Percentiles rank a stretch among this genome's conserved stretches.
These are phyloP conservation scores for Phalanger gymnotis DNA, from an alignment of 2,797 vertebrate genomes.

Conservation along the genomic window DNA sequence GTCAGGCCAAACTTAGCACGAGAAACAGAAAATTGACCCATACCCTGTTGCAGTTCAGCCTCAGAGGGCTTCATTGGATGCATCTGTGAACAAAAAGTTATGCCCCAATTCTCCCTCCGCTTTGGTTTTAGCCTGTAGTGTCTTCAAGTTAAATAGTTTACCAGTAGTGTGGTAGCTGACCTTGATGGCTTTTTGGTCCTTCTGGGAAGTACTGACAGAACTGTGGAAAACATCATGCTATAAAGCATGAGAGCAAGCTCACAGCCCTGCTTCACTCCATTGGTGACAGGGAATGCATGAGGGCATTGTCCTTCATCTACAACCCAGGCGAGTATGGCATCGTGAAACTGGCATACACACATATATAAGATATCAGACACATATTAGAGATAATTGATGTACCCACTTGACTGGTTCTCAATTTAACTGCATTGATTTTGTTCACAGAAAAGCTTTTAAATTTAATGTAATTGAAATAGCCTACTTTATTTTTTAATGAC, in stretches of 20 bases:
- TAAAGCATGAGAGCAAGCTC: not conserved
- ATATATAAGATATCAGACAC: not conserved
- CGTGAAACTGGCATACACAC: not conserved
- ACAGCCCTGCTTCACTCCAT: not conserved
- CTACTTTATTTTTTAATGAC: not conserved
- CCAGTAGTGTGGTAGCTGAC: not conserved
- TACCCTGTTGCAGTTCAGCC: not conserved
- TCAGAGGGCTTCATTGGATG: not conserved
- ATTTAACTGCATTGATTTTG: not conserved
- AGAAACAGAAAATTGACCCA: not conserved
- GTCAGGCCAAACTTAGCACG: not conserved
- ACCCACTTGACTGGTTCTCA: not conserved
- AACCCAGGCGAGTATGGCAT: not conserved
- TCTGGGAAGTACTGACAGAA: not conserved
- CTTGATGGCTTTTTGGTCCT: not conserved
- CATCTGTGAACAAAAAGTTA: not conserved
- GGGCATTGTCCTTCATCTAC: not conserved
- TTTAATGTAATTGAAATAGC: not conserved
- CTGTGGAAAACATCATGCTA: not conserved
- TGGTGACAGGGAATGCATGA: not conserved
- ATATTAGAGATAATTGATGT: not conserved
- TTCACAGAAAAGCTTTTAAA: not conserved
- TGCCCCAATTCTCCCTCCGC: not conserved
- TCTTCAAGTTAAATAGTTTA: not conserved
- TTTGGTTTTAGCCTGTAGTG: not conserved